Evolutionary conservation across 2,888 invertebrate genomes (phyloP).

Genomic region (Macropis europaea): DNA sequence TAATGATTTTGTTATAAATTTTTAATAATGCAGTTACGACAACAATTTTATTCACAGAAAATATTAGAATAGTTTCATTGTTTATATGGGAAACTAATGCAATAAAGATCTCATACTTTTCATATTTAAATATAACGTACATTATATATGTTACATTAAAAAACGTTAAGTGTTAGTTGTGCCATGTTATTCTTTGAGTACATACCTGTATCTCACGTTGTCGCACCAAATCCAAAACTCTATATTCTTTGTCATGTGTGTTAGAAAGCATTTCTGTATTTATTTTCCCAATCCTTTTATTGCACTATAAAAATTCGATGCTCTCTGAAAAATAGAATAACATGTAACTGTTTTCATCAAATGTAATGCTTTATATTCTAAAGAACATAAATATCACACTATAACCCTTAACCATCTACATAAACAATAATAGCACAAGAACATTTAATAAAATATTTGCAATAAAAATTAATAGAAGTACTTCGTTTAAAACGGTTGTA

Average conservation of each 20-base stretch:
- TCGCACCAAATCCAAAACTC: constrained; percentile 66
- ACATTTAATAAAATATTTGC: constrained; percentile 3
- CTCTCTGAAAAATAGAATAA: constrained; percentile 32
- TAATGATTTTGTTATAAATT: too few species aligned
- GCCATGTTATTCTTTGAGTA: neutral
- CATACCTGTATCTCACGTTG: constrained; percentile 71
- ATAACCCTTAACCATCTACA: neutral
- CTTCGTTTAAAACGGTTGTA: neutral
- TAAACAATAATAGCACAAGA: neutral
- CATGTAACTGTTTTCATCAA: neutral
- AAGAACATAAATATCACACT: neutral
- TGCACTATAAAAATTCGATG: constrained; percentile 18
- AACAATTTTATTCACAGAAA: too few species aligned
- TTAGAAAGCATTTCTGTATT: constrained; percentile 66
- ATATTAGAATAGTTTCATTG: too few species aligned
- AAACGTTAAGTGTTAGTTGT: neutral
- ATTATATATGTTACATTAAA: neutral
- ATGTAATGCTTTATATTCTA: neutral
- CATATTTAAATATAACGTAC: neutral
- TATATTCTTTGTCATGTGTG: constrained; percentile 59
- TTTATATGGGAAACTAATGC: too few species aligned
- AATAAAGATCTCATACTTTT: too few species aligned
- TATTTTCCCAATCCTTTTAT: constrained; percentile 33
- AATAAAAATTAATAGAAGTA: neutral
- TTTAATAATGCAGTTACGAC: too few species aligned